Conservation (phyloP, 2,797 vertebrate genomes). For the Oophaga sylvatica region DNA sequence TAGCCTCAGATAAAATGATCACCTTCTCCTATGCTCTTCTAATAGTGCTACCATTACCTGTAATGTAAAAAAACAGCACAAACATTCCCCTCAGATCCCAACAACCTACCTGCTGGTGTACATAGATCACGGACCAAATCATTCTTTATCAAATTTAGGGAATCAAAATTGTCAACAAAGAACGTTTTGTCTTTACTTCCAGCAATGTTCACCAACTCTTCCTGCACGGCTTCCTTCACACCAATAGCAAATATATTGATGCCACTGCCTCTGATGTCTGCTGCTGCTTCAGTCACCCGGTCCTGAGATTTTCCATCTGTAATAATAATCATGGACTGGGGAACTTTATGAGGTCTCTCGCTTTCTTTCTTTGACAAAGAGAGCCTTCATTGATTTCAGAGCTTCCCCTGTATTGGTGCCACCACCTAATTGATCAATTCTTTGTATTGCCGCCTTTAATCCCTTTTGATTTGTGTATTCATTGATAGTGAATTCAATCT, state of each 20-base stretch:
- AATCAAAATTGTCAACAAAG: constrained; percentile 81
- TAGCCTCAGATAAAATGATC: too few species aligned
- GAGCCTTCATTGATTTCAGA: constrained; percentile 72
- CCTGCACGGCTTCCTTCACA: constrained; percentile 69
- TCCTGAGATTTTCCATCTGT: constrained; percentile 82
- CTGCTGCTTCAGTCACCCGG: constrained; percentile 72
- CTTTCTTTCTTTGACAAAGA: constrained; percentile 69
- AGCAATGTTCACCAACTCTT: constrained; percentile 76
- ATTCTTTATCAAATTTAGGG: constrained; percentile 77
- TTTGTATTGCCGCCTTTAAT: constrained; percentile 73
- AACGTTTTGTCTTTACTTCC: constrained; percentile 72
- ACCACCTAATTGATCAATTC: constrained; percentile 72
- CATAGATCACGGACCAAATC: constrained; percentile 82
- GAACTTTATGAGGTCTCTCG: constrained; percentile 68
- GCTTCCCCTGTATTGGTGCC: constrained; percentile 77
- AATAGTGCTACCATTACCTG: background rate
- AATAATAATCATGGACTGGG: constrained; percentile 79
- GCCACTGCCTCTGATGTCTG: constrained; percentile 67
- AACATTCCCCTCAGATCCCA: background rate
- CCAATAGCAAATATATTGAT: constrained; percentile 81
- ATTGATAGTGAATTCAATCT: constrained; percentile 73
- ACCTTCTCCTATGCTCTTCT: too few species aligned
- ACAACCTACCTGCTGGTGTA: constrained; percentile 76
- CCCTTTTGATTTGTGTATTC: constrained; percentile 58
- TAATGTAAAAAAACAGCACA: background rate